These are phyloP conservation scores for Pluvialis apricaria DNA, from an alignment of 2,113 vertebrate species.

Conservation along the genomic window DNA sequence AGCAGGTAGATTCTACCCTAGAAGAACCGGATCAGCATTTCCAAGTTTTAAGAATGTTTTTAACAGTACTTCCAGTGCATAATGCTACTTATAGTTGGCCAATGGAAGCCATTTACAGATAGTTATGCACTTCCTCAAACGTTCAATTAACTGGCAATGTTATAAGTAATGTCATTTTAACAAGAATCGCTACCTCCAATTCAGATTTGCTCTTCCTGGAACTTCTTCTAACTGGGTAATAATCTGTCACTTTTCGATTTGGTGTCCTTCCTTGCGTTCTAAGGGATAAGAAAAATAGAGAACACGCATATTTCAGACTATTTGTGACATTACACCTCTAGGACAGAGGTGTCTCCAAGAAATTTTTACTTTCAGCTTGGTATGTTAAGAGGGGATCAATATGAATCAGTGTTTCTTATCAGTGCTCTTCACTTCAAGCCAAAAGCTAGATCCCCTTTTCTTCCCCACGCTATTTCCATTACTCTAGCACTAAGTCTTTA, in stretches of 20 bases:
- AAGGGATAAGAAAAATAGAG: background rate
- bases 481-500: background rate
- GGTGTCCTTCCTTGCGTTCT: slow-evolving; percentile 82
- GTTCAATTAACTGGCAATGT: accelerated
- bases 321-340: background rate
- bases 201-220: slow-evolving; percentile 90
- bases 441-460: background rate
- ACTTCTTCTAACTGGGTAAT: slow-evolving; percentile 90
- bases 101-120: background rate
- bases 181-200: slow-evolving; percentile 77
- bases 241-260: slow-evolving; percentile 93
- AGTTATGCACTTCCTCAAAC: background rate
- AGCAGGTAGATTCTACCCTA: background rate
- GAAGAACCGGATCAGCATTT: background rate
- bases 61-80: background rate
- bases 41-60: background rate
- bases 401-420: background rate
- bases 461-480: background rate
- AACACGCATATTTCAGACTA: background rate
- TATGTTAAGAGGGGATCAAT: background rate
- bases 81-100: background rate
- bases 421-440: background rate
- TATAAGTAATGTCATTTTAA: background rate
- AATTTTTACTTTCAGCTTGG: background rate
- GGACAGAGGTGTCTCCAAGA: background rate